phyloP scores from a whole-genome alignment of 2,888 invertebrate genomes.

The Cheilosia vulpina region DNA sequence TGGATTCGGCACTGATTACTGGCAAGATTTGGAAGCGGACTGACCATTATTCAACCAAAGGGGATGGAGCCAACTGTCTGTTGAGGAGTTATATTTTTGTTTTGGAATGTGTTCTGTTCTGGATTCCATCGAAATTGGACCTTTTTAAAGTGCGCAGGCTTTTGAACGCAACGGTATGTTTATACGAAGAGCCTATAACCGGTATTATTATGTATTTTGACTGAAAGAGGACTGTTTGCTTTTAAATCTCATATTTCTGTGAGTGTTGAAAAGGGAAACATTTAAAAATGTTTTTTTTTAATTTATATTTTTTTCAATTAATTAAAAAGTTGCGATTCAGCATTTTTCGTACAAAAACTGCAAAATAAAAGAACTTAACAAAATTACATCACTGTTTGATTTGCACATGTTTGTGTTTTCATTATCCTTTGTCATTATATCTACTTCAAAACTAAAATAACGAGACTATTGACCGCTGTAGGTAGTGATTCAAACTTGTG shows the following conservation, averaged over 20 bases:
- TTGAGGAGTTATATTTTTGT: slow-evolving; percentile 55
- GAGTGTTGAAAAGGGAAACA: too few species aligned
- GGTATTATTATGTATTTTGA: slow-evolving; percentile 1
- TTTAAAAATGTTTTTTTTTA: too few species aligned
- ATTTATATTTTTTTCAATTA: too few species aligned
- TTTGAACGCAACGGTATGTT: slow-evolving; percentile 15
- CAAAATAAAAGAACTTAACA: too few species aligned
- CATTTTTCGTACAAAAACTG: too few species aligned
- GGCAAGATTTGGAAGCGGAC: slow-evolving; percentile 67
- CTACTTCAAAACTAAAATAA: too few species aligned
- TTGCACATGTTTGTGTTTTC: too few species aligned
- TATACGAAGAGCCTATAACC: slow-evolving; percentile 1
- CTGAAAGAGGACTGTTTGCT: slow-evolving; percentile 30
- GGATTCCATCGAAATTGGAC: slow-evolving; percentile 60
- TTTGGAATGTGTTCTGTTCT: slow-evolving; percentile 73
- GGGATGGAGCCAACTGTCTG: slow-evolving; percentile 45
- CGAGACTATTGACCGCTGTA: too few species aligned
- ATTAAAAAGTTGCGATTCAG: too few species aligned
- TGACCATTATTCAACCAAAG: slow-evolving; percentile 41
- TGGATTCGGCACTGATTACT: slow-evolving; percentile 49
- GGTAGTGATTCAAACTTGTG: too few species aligned
- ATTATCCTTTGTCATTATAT: too few species aligned
- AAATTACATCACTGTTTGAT: too few species aligned
- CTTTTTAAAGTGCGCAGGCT: slow-evolving; percentile 47
- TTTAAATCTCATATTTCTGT: not conserved